phyloP scores from a whole-genome alignment of 1,140 invertebrate genomes.

The Dreissena polymorpha region DNA sequence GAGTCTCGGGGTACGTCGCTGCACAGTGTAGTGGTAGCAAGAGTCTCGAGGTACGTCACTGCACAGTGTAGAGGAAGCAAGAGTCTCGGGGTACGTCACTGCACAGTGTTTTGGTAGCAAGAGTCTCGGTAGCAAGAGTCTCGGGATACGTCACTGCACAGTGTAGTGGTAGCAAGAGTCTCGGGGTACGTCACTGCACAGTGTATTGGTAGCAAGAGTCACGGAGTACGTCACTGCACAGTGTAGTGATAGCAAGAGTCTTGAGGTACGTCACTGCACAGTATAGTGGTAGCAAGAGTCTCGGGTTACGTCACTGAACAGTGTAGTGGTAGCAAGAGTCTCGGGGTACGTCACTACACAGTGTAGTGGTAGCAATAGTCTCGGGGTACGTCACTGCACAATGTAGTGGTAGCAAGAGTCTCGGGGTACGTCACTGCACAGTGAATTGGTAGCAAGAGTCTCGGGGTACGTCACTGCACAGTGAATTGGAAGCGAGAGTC shows the following conservation, averaged over 20 bases:
- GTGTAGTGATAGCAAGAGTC: slow-evolving; percentile 58
- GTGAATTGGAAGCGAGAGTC: slow-evolving; percentile 56
- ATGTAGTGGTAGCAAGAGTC: slow-evolving; percentile 58
- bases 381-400: slow-evolving; percentile 75
- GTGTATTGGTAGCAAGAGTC: slow-evolving; percentile 57
- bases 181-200: slow-evolving; percentile 75
- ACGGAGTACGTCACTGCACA: slow-evolving; percentile 75
- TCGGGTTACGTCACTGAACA: slow-evolving; percentile 75
- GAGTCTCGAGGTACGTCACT: slow-evolving; percentile 76
- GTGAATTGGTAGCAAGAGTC: slow-evolving; percentile 57
- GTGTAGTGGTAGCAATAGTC: slow-evolving; percentile 58
- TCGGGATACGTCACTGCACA: slow-evolving; percentile 75
- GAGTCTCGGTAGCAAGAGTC: no score
- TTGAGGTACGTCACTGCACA: slow-evolving; percentile 75
- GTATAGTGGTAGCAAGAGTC: slow-evolving; percentile 57
- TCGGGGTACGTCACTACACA: slow-evolving; percentile 75
- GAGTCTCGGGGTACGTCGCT: slow-evolving; percentile 76
- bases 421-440: slow-evolving; percentile 75
- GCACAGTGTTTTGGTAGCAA: no score
- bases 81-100: slow-evolving; percentile 76
- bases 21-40: slow-evolving; percentile 50
- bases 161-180: slow-evolving; percentile 58
- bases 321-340: slow-evolving; percentile 58
- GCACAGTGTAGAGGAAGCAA: slow-evolving; percentile 48
- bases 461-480: slow-evolving; percentile 75